Percentiles rank a stretch among this genome's conserved stretches.
These are phyloP conservation scores for Leucoraja erinaceus DNA, from an alignment of 2,113 vertebrate genomes.

Conservation along the genomic window DNA sequence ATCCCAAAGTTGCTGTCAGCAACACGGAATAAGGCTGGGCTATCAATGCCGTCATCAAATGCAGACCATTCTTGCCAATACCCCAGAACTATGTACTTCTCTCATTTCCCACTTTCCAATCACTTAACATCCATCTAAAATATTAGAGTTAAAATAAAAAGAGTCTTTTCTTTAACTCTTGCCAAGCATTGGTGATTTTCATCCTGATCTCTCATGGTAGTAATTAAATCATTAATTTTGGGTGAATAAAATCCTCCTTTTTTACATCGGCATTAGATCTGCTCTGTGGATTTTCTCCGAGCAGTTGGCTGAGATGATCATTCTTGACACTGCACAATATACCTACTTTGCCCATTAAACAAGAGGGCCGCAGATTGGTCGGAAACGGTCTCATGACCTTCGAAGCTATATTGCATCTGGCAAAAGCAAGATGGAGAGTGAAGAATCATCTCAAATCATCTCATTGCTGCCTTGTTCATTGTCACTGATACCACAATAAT, in stretches of 20 bases:
- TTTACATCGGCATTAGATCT: neutral
- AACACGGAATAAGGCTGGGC: too few species aligned
- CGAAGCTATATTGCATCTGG: neutral
- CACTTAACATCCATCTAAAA: neutral
- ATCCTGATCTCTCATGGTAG: neutral
- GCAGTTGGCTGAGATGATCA: neutral
- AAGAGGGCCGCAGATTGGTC: neutral
- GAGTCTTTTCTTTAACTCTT: neutral
- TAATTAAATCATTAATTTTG: neutral
- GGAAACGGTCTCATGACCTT: neutral
- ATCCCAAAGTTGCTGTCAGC: too few species aligned
- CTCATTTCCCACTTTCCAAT: neutral
- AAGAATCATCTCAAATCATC: neutral
- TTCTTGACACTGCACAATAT: neutral
- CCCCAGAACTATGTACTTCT: neutral
- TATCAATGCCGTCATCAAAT: too few species aligned
- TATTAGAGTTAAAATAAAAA: neutral
- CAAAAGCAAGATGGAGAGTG: neutral
- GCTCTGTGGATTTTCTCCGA: neutral
- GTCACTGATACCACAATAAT: neutral
- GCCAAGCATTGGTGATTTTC: neutral
- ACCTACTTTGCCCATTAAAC: neutral
- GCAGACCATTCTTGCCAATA: too few species aligned
- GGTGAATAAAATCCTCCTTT: neutral
- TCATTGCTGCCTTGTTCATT: too few species aligned